Conservation (phyloP, 1,140 invertebrate genomes). For the Branchinecta lynchi region DNA sequence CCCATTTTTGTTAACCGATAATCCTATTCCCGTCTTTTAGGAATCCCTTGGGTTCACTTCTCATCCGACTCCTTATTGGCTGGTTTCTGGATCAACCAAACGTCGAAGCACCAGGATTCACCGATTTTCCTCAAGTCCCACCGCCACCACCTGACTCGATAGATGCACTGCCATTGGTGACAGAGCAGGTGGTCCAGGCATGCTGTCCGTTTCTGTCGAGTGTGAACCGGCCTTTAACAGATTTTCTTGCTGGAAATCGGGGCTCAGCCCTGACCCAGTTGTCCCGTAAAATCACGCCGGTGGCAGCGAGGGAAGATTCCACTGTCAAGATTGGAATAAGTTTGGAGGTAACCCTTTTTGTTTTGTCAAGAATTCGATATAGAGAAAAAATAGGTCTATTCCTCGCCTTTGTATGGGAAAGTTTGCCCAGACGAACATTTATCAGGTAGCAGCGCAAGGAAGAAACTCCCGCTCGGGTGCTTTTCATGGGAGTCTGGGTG, state of each 20-base stretch:
- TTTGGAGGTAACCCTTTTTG: too few species aligned
- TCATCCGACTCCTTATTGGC: neutral
- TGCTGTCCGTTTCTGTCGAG: neutral
- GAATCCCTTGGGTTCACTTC: neutral
- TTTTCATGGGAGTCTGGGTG: too few species aligned
- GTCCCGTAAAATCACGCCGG: neutral
- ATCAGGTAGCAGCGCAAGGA: too few species aligned
- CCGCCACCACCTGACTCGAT: neutral
- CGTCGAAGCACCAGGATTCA: neutral
- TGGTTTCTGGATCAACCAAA: neutral
- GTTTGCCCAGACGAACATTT: too few species aligned
- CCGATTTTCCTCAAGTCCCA: neutral
- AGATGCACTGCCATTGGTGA: neutral
- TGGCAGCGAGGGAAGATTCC: neutral
- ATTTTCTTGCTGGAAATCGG: neutral
- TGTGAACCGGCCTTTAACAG: neutral
- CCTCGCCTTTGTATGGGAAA: too few species aligned
- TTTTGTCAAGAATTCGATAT: too few species aligned
- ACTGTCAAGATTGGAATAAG: neutral
- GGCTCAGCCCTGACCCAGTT: neutral
- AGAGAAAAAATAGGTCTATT: too few species aligned
- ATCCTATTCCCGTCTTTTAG: neutral
- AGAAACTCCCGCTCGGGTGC: too few species aligned
- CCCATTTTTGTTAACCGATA: too few species aligned
- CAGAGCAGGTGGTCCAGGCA: neutral